phyloP scores from a whole-genome alignment of 2,888 invertebrate species.

The Teinopalpus imperialis region DNA sequence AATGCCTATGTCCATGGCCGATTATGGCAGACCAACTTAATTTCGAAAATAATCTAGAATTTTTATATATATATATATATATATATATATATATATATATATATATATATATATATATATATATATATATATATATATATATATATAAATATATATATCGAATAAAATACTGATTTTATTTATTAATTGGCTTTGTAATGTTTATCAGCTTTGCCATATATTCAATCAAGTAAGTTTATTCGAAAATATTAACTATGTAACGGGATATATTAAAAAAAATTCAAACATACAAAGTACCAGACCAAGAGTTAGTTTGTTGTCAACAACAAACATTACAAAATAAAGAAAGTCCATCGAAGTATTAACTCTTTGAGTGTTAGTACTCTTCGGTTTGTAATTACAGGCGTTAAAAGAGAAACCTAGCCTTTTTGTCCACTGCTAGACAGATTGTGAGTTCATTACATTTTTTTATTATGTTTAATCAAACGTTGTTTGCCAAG shows the following conservation, averaged over 20 bases:
- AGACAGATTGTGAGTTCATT: slow-evolving; percentile 10
- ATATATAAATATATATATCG: not conserved
- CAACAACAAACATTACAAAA: no score
- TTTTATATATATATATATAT: not conserved
- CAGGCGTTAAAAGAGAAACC: slow-evolving; percentile 6
- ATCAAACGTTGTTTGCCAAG: slow-evolving; percentile 5
- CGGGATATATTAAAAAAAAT: no score
- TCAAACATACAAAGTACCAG: no score
- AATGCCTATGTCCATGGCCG: no score
- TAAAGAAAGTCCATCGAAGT: no score
- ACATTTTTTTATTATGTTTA: slow-evolving; percentile 7
- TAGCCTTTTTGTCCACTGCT: slow-evolving; percentile 2
- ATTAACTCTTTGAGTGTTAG: no score
- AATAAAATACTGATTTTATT: not conserved
- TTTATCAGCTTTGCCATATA: not conserved
- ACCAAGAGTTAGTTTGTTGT: no score
- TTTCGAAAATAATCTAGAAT: no score
- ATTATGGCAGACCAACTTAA: no score
- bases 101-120: not conserved
- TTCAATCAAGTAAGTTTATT: not conserved
- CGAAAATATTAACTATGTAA: not conserved
- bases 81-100: not conserved
- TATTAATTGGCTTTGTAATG: not conserved
- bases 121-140: not conserved
- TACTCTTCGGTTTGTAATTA: slow-evolving; percentile 8